These are phyloP conservation scores for Pocillopora damicornis DNA, from an alignment of 64 coral and sea anemone genomes.

Conservation along the genomic window DNA sequence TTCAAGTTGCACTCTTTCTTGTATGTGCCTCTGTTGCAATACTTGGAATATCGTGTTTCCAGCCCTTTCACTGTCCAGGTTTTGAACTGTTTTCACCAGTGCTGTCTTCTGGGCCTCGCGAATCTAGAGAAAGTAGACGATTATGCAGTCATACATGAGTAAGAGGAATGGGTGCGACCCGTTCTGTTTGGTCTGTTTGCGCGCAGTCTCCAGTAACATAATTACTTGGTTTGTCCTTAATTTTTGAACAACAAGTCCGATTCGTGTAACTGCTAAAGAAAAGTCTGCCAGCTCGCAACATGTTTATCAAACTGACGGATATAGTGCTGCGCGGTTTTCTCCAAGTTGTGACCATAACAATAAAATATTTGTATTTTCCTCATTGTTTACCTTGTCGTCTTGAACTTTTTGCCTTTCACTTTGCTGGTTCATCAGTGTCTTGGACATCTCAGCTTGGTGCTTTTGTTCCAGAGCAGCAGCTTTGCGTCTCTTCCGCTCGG, in stretches of 20 bases:
- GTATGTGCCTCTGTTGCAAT: constrained; percentile 88
- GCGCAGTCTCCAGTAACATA: too few relatives aligned
- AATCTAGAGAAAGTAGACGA: constrained; percentile 25
- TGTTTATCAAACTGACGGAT: too few relatives aligned
- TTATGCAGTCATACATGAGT: neutral
- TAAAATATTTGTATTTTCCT: too few relatives aligned
- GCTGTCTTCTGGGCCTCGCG: constrained; percentile 75
- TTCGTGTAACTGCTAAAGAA: too few relatives aligned
- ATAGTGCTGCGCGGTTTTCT: too few relatives aligned
- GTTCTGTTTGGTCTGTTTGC: neutral
- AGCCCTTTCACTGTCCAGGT: constrained; percentile 77
- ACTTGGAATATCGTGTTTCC: constrained; percentile 93
- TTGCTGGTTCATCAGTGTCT: constrained; percentile 79
- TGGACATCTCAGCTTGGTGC: constrained; percentile 81
- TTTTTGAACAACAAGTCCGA: too few relatives aligned
- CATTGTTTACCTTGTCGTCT: constrained; percentile 49
- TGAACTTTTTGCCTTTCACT: constrained; percentile 66
- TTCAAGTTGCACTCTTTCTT: constrained; percentile 80
- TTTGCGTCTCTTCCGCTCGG: constrained; percentile 66
- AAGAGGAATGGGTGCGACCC: too few relatives aligned
- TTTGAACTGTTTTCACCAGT: constrained; percentile 70
- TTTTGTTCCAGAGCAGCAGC: constrained; percentile 62
- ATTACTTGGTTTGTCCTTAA: too few relatives aligned
- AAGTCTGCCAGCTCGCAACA: too few relatives aligned
- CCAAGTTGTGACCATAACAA: too few relatives aligned